Evolutionary conservation across 2,797 vertebrate genomes (phyloP).

Genomic region (Capromys pilorides): DNA sequence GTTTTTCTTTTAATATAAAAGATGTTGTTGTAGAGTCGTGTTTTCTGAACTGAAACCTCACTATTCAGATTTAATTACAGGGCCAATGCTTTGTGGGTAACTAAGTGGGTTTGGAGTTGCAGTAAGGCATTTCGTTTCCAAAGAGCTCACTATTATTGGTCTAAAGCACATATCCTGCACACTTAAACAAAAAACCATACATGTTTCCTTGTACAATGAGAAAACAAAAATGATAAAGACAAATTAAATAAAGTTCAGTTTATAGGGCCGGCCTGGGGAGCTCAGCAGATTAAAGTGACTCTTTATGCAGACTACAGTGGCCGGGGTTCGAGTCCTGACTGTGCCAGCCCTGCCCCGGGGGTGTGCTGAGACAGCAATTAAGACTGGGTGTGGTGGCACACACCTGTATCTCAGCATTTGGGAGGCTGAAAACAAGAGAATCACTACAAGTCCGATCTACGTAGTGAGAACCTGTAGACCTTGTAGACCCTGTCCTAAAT

Average conservation of each 20-base stretch:
- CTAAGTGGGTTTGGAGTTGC: not conserved
- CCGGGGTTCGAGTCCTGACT: too few species aligned
- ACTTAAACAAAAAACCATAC: not conserved
- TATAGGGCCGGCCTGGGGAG: too few species aligned
- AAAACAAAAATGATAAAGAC: not conserved
- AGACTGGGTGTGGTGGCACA: too few species aligned
- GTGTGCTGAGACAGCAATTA: too few species aligned
- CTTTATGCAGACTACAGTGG: too few species aligned
- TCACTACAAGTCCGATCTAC: too few species aligned
- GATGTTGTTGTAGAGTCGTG: not conserved
- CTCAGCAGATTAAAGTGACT: too few species aligned
- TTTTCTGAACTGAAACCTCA: not conserved
- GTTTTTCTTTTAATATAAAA: not conserved
- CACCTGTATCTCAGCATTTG: too few species aligned
- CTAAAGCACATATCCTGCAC: not conserved
- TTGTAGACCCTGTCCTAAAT: too few species aligned
- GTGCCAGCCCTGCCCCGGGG: too few species aligned
- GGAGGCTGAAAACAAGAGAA: too few species aligned
- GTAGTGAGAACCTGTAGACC: too few species aligned
- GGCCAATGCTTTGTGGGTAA: not conserved
- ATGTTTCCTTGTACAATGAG: not conserved
- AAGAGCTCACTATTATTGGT: not conserved
- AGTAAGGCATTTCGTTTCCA: not conserved
- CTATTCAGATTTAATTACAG: not conserved
- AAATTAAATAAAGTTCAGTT: slow-evolving; percentile 15